A percentile compares a stretch with the other conserved stretches of the same genome.
Conservation (phyloP, 2,888 invertebrate species). For the Anoplius nigerrimus region DNA sequence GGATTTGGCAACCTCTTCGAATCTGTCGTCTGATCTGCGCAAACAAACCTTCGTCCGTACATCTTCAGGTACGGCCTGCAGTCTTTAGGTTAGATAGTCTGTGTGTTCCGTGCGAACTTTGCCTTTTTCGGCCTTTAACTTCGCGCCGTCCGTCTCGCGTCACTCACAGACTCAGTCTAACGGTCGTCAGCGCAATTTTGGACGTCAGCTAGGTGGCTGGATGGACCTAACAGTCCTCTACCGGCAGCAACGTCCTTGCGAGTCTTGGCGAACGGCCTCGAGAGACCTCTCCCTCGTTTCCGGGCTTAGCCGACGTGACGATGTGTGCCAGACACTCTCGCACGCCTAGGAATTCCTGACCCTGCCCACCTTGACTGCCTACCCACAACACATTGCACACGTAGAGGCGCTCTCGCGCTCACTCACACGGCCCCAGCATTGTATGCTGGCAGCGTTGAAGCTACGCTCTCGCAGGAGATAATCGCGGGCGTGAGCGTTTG, state of each 20-base stretch:
- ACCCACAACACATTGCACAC: conserved; percentile 34
- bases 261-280: conserved; percentile 66
- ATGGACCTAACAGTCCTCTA: conserved; percentile 29
- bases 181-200: not conserved
- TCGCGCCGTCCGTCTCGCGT: not conserved
- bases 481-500: conserved; percentile 56
- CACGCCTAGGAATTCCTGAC: conserved; percentile 69
- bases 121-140: not conserved
- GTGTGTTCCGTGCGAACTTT: not conserved
- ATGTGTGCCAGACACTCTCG: conserved; percentile 63
- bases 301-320: conserved; percentile 57
- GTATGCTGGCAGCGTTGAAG: conserved; percentile 9
- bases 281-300: conserved; percentile 61
- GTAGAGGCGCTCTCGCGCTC: not conserved
- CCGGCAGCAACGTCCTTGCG: conserved; percentile 63
- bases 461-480: conserved; percentile 43
- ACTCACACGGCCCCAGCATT: conserved; percentile 20
- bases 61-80: too few relatives aligned
- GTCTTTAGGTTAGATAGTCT: too few relatives aligned
- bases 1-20: too few relatives aligned
- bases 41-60: too few relatives aligned
- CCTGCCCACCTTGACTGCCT: conserved; percentile 66
- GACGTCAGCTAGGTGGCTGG: not conserved
- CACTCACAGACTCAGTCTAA: not conserved
- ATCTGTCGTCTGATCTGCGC: too few relatives aligned